phyloP scores from a whole-genome alignment of 2,888 invertebrate species.

The Drosophila recens region DNA sequence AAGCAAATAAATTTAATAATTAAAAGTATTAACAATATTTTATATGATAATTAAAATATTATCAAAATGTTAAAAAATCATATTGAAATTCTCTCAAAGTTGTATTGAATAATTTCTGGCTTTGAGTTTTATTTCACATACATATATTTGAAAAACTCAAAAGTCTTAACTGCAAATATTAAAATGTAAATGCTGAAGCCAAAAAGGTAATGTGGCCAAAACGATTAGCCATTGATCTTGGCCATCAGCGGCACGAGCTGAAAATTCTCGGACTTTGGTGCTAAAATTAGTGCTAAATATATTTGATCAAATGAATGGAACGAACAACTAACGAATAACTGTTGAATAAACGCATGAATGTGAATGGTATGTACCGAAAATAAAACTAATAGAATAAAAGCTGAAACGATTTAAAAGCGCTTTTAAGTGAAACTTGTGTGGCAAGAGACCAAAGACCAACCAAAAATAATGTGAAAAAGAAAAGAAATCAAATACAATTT shows the following conservation, averaged over 20 bases:
- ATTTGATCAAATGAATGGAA: constrained; percentile 28
- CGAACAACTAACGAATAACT: constrained; percentile 1
- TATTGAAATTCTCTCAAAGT: no score
- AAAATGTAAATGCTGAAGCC: neutral
- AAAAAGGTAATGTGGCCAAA: constrained; percentile 37
- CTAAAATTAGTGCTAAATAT: constrained; percentile 1
- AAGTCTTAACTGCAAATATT: neutral
- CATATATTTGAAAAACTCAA: no score
- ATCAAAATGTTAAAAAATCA: no score
- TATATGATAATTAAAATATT: no score
- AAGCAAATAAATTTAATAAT: no score
- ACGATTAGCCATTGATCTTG: constrained; percentile 75
- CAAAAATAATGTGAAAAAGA: constrained; percentile 7
- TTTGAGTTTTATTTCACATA: neutral
- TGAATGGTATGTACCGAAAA: constrained; percentile 5
- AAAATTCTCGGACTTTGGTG: neutral
- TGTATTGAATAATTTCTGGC: neutral
- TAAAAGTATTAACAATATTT: no score
- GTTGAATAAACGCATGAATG: constrained; percentile 17
- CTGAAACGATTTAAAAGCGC: constrained; percentile 1
- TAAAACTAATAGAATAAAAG: constrained; percentile 6
- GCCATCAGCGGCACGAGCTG: constrained; percentile 48
- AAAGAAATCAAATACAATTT: constrained; percentile 27
- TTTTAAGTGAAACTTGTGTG: constrained; percentile 52
- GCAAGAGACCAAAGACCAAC: constrained; percentile 46